phyloP scores from a whole-genome alignment of 1,140 invertebrate species.

The Ceratoteleas bidentatus region DNA sequence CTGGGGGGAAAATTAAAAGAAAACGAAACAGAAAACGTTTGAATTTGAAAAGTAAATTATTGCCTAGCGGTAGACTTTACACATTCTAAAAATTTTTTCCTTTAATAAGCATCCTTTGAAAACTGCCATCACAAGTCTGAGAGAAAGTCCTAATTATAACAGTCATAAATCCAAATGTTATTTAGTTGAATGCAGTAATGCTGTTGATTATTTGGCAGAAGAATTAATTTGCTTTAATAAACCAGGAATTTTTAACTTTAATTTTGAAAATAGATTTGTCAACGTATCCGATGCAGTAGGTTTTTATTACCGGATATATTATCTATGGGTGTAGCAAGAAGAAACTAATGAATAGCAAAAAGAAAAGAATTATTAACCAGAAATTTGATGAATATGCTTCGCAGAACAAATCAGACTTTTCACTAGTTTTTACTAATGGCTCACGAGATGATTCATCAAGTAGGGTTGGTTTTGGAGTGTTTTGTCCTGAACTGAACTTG shows the following conservation, averaged over 20 bases:
- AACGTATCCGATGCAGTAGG: not conserved
- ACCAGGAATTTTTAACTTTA: slow-evolving; percentile 17
- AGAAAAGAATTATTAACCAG: not conserved
- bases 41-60: too few species aligned
- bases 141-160: not conserved
- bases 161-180: slow-evolving; percentile 1
- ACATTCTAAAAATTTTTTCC: too few species aligned
- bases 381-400: slow-evolving; percentile 14
- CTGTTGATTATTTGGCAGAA: not conserved
- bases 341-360: slow-evolving; percentile 7
- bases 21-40: too few species aligned
- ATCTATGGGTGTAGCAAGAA: slow-evolving; percentile 1
- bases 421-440: slow-evolving; percentile 13
- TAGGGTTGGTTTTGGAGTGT: slow-evolving; percentile 10
- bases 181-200: not conserved
- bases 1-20: too few species aligned
- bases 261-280: slow-evolving; percentile 9
- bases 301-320: not conserved
- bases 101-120: not conserved
- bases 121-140: not conserved
- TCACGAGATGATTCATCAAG: not conserved
- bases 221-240: not conserved
- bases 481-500: not conserved
- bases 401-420: too few species aligned
- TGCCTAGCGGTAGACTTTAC: too few species aligned